A percentile compares a stretch with the other conserved stretches of the same genome.
phyloP scores from a whole-genome alignment of 2,888 invertebrate genomes.

The Drosophila rellima region DNA sequence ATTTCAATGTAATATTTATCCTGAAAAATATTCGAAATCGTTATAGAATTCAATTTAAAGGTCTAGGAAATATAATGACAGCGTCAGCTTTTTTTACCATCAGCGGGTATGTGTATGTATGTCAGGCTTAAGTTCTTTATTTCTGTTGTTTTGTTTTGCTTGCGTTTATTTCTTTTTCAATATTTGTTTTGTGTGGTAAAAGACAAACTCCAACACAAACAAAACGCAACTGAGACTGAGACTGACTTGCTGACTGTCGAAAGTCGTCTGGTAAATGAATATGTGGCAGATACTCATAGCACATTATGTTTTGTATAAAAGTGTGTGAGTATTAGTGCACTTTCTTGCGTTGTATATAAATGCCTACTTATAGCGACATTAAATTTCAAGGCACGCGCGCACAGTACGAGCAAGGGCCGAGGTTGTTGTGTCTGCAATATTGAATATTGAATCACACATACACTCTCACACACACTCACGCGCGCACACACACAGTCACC shows the following conservation, averaged over 20 bases:
- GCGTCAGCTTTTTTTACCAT: conserved; percentile 55
- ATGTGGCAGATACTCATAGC: conserved; percentile 38
- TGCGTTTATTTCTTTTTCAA: conserved; percentile 74
- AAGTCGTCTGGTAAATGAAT: conserved; percentile 56
- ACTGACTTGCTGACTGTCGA: conserved; percentile 51
- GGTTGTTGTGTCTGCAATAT: conserved; percentile 70
- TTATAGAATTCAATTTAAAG: conserved; percentile 2
- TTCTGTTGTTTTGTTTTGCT: conserved; percentile 58
- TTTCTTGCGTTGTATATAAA: conserved; percentile 71
- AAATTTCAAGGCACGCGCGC: conserved; percentile 75
- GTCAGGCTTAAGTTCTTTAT: conserved; percentile 15
- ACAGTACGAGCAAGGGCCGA: conserved; percentile 46
- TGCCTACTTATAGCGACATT: conserved; percentile 78
- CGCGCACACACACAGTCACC: conserved; percentile 35
- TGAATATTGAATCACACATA: conserved; percentile 63
- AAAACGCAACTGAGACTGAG: conserved; percentile 36
- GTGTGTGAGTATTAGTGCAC: conserved; percentile 15
- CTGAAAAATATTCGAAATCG: neutral
- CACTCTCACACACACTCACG: conserved; percentile 23
- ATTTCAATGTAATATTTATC: too few relatives aligned
- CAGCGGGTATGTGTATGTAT: conserved; percentile 23
- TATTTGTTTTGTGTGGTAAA: conserved; percentile 72
- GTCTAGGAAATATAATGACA: conserved; percentile 48
- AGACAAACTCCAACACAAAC: conserved; percentile 61
- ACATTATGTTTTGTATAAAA: conserved; percentile 11